Base-by-base conservation (phyloP, 2,113 vertebrate species). In the Cinclus mexicanus region DNA sequence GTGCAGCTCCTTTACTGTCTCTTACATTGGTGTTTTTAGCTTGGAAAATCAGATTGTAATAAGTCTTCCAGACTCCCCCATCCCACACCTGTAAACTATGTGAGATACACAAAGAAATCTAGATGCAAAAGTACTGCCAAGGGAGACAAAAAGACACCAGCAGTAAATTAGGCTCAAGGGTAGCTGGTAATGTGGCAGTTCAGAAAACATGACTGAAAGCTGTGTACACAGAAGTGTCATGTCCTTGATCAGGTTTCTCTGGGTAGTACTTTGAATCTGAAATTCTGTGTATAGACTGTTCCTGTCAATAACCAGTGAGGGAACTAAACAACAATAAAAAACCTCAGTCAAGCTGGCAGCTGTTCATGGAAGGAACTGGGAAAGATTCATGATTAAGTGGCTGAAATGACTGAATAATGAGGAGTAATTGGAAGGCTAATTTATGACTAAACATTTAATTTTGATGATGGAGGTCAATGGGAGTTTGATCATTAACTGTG, bases 391-490 rank as follows among this genome's bases (percentile, higher is more conserved):
- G 63, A 87, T 91, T 87, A 90, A 94, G 60, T 2, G 21, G 14
- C 11, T 77, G 63, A 91, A 95, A 85, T 83, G 55, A 83, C 24
- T 86, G 55, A 88, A 80, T 88, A 94, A 95, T 94, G 26, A 94
- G 68, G 39, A 63, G 41, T 80, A 95, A 94, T 95, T 95, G 83
- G 77, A 90, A 59, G 22, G 55, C 35, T 80, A 88, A 83, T 93
- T 97, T 94, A 85, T 83, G 50, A 70, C 59, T 83, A 87, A 90
- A 63, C 31, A 93, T 77, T 94, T 90, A 83, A 87, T 92, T 92
- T 92, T 93, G 23, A 50, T 90, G 82, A 52, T 90, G 33, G 71
- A 94, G 59, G 78, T 95, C 82, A 94, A 80, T 59, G 57, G 15
- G 70, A 91, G n/a, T 88, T 91, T 91, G 74, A 82, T 89, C 26